These are phyloP conservation scores for Indicator maculatus DNA, from an alignment of 2,113 vertebrate genomes.

Conservation along the genomic window DNA sequence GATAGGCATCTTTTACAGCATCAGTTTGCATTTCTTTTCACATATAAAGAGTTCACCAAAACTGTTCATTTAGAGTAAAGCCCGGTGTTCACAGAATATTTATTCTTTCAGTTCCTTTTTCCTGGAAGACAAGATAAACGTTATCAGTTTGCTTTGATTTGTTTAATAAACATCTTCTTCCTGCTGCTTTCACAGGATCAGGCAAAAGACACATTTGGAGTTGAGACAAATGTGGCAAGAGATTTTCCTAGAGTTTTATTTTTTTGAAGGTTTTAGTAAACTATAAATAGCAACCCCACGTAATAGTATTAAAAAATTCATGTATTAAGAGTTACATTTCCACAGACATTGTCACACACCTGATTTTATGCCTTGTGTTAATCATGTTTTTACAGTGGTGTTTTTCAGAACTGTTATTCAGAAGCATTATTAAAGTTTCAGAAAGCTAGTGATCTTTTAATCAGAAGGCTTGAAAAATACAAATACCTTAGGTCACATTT, in stretches of 20 bases:
- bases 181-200: not conserved
- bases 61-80: not conserved
- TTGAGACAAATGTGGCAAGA: not conserved
- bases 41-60: not conserved
- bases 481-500: not conserved
- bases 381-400: not conserved
- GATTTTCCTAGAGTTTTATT: not conserved
- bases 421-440: not conserved
- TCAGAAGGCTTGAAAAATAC: not conserved
- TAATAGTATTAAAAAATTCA: not conserved
- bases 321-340: not conserved
- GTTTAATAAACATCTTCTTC: not conserved
- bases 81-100: not conserved
- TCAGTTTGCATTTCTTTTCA: not conserved
- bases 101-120: not conserved
- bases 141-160: not conserved
- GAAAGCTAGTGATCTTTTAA: not conserved
- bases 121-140: not conserved
- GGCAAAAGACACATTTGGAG: not conserved
- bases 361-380: not conserved
- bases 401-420: not conserved
- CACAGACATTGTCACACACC: not conserved
- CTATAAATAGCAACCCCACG: not conserved
- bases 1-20: not conserved
- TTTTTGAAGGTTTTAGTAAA: not conserved